Percentiles rank a stretch among this genome's conserved stretches.
phyloP scores from a whole-genome alignment of 2,797 vertebrate genomes.

The Buceros bicornis region DNA sequence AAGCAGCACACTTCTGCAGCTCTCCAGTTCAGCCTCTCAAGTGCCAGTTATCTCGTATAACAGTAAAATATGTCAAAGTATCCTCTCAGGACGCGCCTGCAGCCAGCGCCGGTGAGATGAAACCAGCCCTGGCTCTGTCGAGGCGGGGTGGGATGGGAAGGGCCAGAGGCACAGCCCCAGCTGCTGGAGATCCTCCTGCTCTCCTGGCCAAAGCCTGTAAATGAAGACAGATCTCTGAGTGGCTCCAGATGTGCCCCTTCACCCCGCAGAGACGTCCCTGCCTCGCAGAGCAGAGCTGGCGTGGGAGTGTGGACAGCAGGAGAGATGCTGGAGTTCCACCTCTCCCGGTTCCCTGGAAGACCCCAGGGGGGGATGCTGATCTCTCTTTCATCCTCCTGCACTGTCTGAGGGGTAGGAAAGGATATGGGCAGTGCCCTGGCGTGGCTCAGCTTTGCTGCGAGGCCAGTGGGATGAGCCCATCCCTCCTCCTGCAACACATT shows the following conservation, averaged over 20 bases:
- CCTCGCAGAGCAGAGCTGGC: fast-evolving
- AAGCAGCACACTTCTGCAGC: background rate
- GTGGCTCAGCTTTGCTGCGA: background rate
- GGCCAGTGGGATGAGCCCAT: fast-evolving
- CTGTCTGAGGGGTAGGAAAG: background rate
- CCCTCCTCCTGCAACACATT: background rate
- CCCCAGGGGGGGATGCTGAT: fast-evolving
- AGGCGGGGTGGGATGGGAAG: background rate
- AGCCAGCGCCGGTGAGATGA: background rate
- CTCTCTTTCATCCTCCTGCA: background rate
- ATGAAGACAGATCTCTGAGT: background rate
- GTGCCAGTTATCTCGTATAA: background rate
- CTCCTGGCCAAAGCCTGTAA: background rate
- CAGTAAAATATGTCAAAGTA: background rate
- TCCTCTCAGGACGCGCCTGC: background rate
- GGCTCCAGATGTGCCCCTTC: background rate
- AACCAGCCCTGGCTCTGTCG: background rate
- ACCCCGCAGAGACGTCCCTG: fast-evolving
- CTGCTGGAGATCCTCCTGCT: background rate
- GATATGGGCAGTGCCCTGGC: background rate
- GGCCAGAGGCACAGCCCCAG: background rate
- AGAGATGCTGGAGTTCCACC: background rate
- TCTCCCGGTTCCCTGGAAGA: fast-evolving
- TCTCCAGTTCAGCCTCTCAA: background rate
- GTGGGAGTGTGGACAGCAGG: fast-evolving